A percentile compares a stretch with the other conserved stretches of the same genome.
Evolutionary conservation across 2,113 vertebrate species (phyloP).

Genomic region (Nothobranchius furzeri): DNA sequence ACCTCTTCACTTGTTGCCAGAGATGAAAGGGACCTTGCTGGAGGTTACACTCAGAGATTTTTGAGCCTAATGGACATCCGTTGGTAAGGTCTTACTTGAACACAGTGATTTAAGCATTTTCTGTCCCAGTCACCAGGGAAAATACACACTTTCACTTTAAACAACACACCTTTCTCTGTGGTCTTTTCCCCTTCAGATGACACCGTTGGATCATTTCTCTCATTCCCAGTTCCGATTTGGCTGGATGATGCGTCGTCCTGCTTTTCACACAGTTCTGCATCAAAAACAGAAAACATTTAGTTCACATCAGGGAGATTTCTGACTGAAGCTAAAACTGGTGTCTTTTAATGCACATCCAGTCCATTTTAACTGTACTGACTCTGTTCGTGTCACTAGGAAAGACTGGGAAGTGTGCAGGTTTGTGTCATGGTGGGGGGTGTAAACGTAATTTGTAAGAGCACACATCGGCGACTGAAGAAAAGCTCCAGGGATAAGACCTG

Average conservation of each 20-base stretch:
- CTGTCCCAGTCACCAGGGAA: neutral
- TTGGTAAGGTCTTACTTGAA: no score
- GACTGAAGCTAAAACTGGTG: neutral
- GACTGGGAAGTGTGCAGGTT: neutral
- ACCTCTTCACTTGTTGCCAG: no score
- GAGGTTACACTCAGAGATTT: no score
- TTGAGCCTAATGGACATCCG: no score
- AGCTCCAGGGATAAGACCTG: conserved; percentile 29
- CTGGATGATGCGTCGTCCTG: neutral
- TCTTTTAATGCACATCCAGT: neutral
- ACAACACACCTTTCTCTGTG: conserved; percentile 25
- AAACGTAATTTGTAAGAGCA: conserved; percentile 40
- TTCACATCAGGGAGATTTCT: no score
- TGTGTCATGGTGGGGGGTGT: conserved; percentile 2
- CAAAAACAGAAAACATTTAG: neutral
- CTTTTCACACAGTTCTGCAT: conserved; percentile 24
- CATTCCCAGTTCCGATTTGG: neutral
- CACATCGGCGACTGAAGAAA: conserved; percentile 26
- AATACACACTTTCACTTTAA: neutral
- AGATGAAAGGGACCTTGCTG: no score
- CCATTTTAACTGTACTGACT: neutral
- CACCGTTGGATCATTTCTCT: conserved; percentile 8
- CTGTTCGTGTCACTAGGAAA: neutral
- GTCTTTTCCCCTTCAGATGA: conserved; percentile 17
- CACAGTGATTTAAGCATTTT: no score